Conservation (phyloP, 2,113 vertebrate species). For the Bufo gargarizans region DNA sequence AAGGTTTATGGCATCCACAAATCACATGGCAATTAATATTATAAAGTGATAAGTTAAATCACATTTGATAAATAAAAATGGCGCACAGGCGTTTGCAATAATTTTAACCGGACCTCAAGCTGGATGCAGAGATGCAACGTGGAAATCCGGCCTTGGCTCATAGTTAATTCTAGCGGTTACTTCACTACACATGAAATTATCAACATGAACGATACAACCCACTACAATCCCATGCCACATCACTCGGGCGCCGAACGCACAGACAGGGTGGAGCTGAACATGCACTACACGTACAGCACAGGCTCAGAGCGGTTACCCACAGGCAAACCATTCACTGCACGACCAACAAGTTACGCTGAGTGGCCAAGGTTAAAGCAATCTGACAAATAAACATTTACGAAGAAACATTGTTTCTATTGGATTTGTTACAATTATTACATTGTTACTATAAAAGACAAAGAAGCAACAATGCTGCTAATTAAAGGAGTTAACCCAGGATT, state of each 20-base stretch:
- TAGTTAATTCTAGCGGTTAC: not conserved
- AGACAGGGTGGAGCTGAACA: not conserved
- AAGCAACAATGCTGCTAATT: no score
- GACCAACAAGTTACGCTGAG: not conserved
- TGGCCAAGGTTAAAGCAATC: not conserved
- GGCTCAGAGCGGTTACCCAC: no score
- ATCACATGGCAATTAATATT: no score
- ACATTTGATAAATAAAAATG: no score
- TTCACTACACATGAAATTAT: not conserved
- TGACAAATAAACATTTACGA: no score
- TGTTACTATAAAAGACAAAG: no score
- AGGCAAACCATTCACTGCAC: not conserved
- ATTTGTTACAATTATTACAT: no score
- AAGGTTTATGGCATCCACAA: no score
- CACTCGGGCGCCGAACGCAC: not conserved
- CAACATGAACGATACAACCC: not conserved
- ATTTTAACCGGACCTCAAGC: not conserved
- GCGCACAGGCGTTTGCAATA: not conserved
- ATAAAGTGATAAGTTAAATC: no score
- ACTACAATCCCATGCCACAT: not conserved
- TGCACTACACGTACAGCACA: not conserved
- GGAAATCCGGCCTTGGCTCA: not conserved
- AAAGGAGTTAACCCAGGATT: no score
- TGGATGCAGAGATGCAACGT: not conserved
- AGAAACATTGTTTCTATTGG: no score